Percentiles rank a stretch among this genome's conserved stretches.
Conservation (phyloP, 1,140 invertebrate species). For the Megathymus violae region DNA sequence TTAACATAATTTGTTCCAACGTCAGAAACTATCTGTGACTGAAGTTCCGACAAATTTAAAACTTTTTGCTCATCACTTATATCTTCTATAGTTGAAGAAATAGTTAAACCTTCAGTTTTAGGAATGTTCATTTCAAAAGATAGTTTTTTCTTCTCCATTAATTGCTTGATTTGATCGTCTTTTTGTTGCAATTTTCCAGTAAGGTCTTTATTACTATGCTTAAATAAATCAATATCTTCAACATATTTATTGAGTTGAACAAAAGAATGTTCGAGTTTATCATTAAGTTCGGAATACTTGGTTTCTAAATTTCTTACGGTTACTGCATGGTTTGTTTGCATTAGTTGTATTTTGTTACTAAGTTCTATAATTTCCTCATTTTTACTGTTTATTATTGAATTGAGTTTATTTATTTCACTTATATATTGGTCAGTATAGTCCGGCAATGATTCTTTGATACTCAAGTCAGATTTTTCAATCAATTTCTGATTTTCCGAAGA, state of each 20-base stretch:
- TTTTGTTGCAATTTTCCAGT: constrained; percentile 52
- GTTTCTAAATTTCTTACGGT: constrained; percentile 53
- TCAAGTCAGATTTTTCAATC: constrained; percentile 43
- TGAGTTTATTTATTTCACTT: constrained; percentile 75
- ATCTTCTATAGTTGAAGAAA: constrained; percentile 75
- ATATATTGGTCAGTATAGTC: constrained; percentile 78
- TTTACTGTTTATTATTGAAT: constrained; percentile 64
- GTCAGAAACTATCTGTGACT: constrained; percentile 71
- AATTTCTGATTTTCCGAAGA: constrained; percentile 62
- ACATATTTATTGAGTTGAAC: constrained; percentile 46
- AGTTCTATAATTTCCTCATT: constrained; percentile 68
- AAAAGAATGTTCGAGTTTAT: constrained; percentile 43
- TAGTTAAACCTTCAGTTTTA: constrained; percentile 77
- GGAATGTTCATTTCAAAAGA: constrained; percentile 79
- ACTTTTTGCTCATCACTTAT: constrained; percentile 51
- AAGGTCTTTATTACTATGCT: constrained; percentile 55
- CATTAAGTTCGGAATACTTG: constrained; percentile 52
- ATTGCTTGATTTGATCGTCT: constrained; percentile 71
- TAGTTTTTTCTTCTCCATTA: constrained; percentile 68
- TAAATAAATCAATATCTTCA: constrained; percentile 46
- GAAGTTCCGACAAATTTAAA: constrained; percentile 54
- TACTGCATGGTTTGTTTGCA: constrained; percentile 51
- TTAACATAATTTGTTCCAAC: constrained; percentile 35
- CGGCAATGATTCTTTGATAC: constrained; percentile 32
- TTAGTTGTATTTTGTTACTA: constrained; percentile 52